Conservation (phyloP, 2,888 invertebrate genomes). For the Eristalinus aeneus region DNA sequence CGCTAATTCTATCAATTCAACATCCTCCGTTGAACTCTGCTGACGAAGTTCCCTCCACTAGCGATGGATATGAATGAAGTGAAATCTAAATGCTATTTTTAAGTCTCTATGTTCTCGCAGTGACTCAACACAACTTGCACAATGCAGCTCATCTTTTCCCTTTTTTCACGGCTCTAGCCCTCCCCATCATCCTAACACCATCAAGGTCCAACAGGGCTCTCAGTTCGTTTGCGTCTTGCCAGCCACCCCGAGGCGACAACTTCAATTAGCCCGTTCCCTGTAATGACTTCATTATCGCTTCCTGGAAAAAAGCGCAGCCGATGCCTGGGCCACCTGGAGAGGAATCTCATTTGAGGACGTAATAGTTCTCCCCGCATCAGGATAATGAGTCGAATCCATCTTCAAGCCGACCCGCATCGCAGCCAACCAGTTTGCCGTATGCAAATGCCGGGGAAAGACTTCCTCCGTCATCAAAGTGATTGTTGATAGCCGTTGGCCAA, state of each 20-base stretch:
- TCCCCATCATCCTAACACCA: neutral
- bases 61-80: no score
- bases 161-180: no score
- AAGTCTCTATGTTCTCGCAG: no score
- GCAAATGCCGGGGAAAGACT: slow-evolving; percentile 61
- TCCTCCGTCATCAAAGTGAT: slow-evolving; percentile 60
- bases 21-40: no score
- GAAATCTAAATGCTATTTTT: no score
- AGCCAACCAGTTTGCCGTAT: slow-evolving; percentile 26
- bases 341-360: neutral
- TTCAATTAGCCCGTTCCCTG: slow-evolving; percentile 1
- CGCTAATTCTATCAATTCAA: no score
- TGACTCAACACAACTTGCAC: no score
- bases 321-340: neutral
- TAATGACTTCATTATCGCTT: slow-evolving; percentile 1
- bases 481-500: slow-evolving; percentile 65
- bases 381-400: slow-evolving; percentile 41
- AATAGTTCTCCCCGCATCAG: slow-evolving; percentile 19
- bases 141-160: no score
- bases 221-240: neutral
- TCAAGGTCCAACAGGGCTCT: neutral
- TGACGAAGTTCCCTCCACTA: no score
- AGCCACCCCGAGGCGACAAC: neutral
- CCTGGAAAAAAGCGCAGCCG: neutral
- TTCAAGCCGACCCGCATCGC: slow-evolving; percentile 12